These are phyloP conservation scores for Perizoma flavofasciatum DNA, from an alignment of 2,888 invertebrate genomes.

Conservation along the genomic window DNA sequence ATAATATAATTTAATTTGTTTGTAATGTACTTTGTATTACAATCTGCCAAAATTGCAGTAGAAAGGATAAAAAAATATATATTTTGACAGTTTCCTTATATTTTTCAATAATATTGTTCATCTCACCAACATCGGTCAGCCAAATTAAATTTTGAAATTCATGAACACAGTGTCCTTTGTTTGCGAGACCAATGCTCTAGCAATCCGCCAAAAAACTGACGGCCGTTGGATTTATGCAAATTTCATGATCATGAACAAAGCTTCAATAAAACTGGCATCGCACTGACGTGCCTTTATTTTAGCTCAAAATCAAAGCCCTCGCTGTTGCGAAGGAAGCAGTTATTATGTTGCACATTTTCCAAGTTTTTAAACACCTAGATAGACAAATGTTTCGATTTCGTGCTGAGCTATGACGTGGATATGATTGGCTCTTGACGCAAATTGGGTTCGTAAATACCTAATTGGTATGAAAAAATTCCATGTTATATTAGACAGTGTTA, in stretches of 20 bases:
- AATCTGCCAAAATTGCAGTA: too few species aligned
- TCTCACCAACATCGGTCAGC: constrained; percentile 29
- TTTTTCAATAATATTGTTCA: background rate
- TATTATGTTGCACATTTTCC: constrained; percentile 5
- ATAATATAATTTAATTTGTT: too few species aligned
- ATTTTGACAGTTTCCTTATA: too few species aligned
- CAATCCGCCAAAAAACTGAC: constrained; percentile 48
- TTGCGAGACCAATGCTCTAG: constrained; percentile 48
- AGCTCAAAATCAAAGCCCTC: constrained; percentile 7
- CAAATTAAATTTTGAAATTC: constrained; percentile 57
- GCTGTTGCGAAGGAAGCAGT: constrained; percentile 5
- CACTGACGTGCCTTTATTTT: constrained; percentile 12
- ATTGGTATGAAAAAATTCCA: too few species aligned
- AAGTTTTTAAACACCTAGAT: too few species aligned
- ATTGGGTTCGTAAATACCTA: too few species aligned
- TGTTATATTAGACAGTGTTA: too few species aligned
- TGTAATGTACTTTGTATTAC: too few species aligned
- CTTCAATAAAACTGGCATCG: constrained; percentile 39
- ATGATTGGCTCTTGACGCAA: too few species aligned
- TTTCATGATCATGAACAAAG: constrained; percentile 53
- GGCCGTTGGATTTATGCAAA: constrained; percentile 53
- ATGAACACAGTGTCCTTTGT: constrained; percentile 44
- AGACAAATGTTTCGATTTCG: too few species aligned
- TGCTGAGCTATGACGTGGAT: too few species aligned
- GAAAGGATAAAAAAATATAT: too few species aligned